These are phyloP conservation scores for Physella acuta DNA, from an alignment of 1,140 invertebrate species.

Conservation along the genomic window DNA sequence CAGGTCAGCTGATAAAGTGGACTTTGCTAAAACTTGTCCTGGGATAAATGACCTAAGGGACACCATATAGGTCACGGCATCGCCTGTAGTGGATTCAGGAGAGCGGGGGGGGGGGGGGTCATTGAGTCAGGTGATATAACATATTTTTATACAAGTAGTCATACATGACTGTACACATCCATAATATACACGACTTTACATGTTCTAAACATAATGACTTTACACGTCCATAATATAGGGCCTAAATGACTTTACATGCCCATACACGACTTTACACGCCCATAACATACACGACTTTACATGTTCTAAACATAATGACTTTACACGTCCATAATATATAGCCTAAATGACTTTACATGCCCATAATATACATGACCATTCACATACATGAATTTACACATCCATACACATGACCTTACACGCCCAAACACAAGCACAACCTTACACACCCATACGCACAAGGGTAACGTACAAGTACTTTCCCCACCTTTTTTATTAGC, in stretches of 20 bases:
- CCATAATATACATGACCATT: neutral
- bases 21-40: slow-evolving; percentile 70
- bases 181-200: neutral
- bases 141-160: no score
- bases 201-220: no score
- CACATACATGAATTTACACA: neutral
- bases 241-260: neutral
- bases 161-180: neutral
- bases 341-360: neutral
- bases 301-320: no score
- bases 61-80: slow-evolving; percentile 65
- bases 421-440: neutral
- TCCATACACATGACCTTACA: neutral
- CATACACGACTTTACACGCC: neutral
- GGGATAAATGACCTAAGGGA: slow-evolving; percentile 74
- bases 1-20: slow-evolving; percentile 65
- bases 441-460: slow-evolving; percentile 1
- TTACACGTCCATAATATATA: neutral
- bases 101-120: no score
- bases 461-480: neutral
- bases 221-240: neutral
- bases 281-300: neutral
- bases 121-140: no score
- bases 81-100: slow-evolving; percentile 6
- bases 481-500: slow-evolving; percentile 10